Evolutionary conservation across 2,888 invertebrate genomes (phyloP), one percentile per base, ranked within the genome.

Genomic region (Agrilus mali): DNA sequence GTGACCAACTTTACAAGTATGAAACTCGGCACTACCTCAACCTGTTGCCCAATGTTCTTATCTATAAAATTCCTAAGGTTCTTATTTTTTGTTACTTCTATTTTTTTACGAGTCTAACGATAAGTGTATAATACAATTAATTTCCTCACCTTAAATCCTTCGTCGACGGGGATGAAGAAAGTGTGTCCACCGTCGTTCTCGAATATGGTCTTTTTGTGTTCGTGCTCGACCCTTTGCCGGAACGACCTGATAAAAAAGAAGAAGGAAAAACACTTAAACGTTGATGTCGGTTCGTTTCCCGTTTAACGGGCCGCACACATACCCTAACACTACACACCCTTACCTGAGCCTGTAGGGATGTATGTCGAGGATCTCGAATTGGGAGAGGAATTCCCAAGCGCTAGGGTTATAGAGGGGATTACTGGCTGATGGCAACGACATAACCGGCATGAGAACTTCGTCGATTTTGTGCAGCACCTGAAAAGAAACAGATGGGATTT

Each of bases 111-210:
- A 6, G 6, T 20, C 7, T 20, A 20, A 20, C 20, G 4, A 20
- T 38, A 34, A 33, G 12, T 45, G 32, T 32, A 33, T 17, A 34
- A 36, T 4, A 15, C 10, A 33, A 20, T 40, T 42, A 38, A n/a
- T 16, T 7, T 14, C 49, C 57, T 69, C 70, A 89, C 89, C 77
- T 83, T 83, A 58, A 89, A 87, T 45, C 88, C 89, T 63, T 87
- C 86, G 65, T 92, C 90, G 36, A 92, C 81, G 7, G 93, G 92
- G 55, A 93, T 82, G 61, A 93, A 87, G 68, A 88, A 93, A 13
- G 93, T 93, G 64, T 84, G 83, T 46, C 80, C 75, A 39, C 88
- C 89, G 51, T 82, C 82, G 31, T 78, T 77, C 56, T 77, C 80
- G 65, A 85, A 88, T 36, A 87, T 75, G 45, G 79, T 77, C 59